Percentiles rank a stretch among this genome's conserved stretches.
phyloP scores from a whole-genome alignment of 1,140 invertebrate genomes.

The Ceratina australensis region DNA sequence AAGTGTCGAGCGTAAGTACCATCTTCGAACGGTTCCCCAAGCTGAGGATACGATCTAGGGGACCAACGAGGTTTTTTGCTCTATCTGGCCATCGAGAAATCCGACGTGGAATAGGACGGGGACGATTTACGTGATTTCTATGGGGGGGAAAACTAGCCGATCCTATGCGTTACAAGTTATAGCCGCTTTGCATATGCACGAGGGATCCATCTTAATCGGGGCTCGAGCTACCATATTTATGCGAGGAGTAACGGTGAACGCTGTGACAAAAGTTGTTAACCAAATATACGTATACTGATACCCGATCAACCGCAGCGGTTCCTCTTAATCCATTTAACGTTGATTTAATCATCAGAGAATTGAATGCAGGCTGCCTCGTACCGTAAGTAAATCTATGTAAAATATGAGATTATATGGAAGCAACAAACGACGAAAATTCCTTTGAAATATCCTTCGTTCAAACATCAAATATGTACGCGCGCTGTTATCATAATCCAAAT shows the following conservation, averaged over 20 bases:
- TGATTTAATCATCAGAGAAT: no score
- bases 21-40: constrained; percentile 38
- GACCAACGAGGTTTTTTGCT: constrained; percentile 1
- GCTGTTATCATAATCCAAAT: no score
- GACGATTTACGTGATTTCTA: constrained; percentile 63
- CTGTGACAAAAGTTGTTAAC: no score
- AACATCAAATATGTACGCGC: no score
- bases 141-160: constrained; percentile 33
- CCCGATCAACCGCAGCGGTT: no score
- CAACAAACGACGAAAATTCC: no score
- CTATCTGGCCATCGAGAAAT: constrained; percentile 47
- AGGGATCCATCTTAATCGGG: constrained; percentile 61
- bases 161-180: constrained; percentile 31
- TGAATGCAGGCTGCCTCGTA: no score
- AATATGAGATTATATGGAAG: no score
- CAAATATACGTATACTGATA: no score
- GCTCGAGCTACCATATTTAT: constrained; percentile 16
- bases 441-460: no score
- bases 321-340: no score
- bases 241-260: constrained; percentile 11
- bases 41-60: constrained; percentile 56
- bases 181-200: constrained; percentile 59
- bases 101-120: constrained; percentile 1
- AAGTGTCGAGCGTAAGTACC: constrained; percentile 22
- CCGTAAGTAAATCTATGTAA: no score